Conservation (phyloP, 2,888 invertebrate genomes). For the Drosophila kuntzei region DNA sequence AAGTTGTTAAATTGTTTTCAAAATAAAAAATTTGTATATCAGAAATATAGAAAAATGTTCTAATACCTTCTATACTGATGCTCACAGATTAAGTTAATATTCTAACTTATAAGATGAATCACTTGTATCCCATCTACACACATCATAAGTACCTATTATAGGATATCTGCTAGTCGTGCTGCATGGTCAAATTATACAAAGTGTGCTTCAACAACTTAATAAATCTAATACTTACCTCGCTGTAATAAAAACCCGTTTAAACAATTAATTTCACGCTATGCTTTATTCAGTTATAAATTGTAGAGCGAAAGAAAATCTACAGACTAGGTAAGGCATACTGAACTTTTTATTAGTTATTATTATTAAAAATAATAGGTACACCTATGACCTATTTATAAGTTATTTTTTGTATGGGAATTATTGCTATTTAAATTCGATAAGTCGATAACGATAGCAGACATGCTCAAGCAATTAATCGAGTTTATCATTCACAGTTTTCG, state of each 20-base stretch:
- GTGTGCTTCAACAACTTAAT: background rate
- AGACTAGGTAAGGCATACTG: background rate
- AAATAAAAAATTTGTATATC: too few species aligned
- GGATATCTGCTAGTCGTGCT: too few species aligned
- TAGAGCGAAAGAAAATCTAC: background rate
- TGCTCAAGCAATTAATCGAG: background rate
- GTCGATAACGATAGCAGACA: background rate
- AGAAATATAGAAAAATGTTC: too few species aligned
- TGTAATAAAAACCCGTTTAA: background rate
- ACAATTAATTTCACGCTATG: background rate
- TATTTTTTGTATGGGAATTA: background rate
- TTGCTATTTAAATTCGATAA: background rate
- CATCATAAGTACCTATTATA: too few species aligned
- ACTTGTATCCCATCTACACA: too few species aligned
- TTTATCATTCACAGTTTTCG: slow-evolving; percentile 2
- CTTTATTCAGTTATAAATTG: background rate
- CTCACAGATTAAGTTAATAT: too few species aligned
- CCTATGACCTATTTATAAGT: background rate
- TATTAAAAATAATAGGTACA: background rate
- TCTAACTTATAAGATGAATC: too few species aligned
- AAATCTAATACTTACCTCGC: background rate
- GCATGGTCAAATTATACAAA: background rate
- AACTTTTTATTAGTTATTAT: background rate
- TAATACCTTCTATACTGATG: too few species aligned
- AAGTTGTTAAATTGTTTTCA: too few species aligned